Conservation (phyloP, 2,797 vertebrate genomes). For the Acridotheres tristis region DNA sequence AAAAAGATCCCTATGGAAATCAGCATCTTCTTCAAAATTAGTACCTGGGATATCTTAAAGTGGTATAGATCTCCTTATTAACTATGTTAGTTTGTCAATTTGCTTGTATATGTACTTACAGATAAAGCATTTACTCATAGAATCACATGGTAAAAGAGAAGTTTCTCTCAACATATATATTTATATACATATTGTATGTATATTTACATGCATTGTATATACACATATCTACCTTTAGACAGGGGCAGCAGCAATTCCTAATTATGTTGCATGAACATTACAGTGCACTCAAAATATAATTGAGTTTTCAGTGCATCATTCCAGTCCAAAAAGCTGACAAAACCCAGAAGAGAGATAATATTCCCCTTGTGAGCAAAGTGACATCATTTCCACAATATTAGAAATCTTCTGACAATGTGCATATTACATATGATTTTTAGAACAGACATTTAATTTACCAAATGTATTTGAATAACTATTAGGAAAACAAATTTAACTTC, state of each 20-base stretch:
- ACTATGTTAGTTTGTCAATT: not conserved
- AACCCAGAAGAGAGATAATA: not conserved
- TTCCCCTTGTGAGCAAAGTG: not conserved
- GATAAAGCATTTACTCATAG: not conserved
- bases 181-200: rapidly evolving
- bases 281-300: not conserved
- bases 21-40: not conserved
- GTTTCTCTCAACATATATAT: not conserved
- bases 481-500: not conserved
- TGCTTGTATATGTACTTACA: not conserved
- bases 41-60: not conserved
- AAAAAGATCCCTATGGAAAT: rapidly evolving
- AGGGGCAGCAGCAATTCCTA: not conserved
- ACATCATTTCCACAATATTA: not conserved
- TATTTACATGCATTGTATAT: not conserved
- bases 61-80: not conserved
- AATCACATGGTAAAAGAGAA: not conserved
- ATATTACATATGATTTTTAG: not conserved
- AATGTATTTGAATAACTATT: not conserved
- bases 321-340: not conserved
- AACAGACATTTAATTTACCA: not conserved
- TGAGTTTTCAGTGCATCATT: not conserved
- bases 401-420: not conserved
- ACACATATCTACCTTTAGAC: not conserved
- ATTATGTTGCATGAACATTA: rapidly evolving